Percentiles rank a stretch among this genome's conserved stretches.
These are phyloP conservation scores for Archocentrus centrarchus DNA, from an alignment of 2,113 vertebrate species.

Conservation along the genomic window DNA sequence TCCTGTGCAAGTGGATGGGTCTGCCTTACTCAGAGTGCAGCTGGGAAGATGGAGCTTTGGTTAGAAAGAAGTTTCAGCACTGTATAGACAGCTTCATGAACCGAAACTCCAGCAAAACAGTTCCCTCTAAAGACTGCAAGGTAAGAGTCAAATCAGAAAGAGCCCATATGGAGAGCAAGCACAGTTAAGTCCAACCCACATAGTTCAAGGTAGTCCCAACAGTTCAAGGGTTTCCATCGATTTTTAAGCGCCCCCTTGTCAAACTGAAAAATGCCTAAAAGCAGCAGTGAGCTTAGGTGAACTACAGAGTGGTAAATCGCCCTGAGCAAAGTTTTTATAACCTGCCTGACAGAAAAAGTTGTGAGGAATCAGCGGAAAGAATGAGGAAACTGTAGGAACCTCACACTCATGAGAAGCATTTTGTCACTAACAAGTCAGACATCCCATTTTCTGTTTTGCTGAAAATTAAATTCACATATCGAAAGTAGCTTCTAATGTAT, in stretches of 20 bases:
- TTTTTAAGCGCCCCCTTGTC: neutral
- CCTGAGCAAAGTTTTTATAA: neutral
- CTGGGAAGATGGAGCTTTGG: constrained; percentile 95
- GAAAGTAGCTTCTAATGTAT: too few relatives aligned
- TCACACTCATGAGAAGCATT: neutral
- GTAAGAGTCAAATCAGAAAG: constrained; percentile 64
- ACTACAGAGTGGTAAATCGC: neutral
- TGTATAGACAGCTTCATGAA: constrained; percentile 91
- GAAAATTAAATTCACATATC: too few relatives aligned
- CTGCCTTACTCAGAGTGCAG: constrained; percentile 96
- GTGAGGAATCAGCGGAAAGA: neutral
- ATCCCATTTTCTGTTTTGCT: too few relatives aligned
- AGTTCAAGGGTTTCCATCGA: neutral
- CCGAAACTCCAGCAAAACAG: constrained; percentile 90
- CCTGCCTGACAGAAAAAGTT: neutral
- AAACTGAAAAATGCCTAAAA: neutral
- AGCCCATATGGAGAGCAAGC: neutral
- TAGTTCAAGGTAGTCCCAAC: rapidly evolving
- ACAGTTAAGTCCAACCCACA: neutral
- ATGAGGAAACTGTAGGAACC: neutral
- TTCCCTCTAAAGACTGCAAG: constrained; percentile 97
- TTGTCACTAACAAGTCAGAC: neutral
- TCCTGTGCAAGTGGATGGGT: constrained; percentile 99
- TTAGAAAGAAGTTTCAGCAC: constrained; percentile 92
- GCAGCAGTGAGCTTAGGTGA: too few relatives aligned